Percentiles rank a stretch among this genome's conserved stretches.
Evolutionary conservation across 2,888 invertebrate genomes (phyloP).

Genomic region (Pocota personata): DNA sequence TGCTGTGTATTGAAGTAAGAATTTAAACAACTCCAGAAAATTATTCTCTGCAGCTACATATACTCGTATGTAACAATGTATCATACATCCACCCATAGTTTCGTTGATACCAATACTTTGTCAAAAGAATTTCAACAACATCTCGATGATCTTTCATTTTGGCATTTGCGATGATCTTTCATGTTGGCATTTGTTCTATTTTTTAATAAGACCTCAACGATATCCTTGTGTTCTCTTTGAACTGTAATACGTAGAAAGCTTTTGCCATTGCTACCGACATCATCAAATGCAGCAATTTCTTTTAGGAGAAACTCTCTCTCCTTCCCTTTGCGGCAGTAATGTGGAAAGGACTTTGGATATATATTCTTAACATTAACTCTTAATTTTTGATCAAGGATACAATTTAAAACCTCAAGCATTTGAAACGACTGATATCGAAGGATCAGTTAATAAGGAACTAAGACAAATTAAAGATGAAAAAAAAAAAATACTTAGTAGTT

Average conservation of each 20-base stretch:
- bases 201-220: constrained; percentile 24
- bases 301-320: neutral
- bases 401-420: constrained; percentile 22
- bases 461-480: too few species aligned
- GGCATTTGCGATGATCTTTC: constrained; percentile 47
- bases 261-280: neutral
- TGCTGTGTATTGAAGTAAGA: constrained; percentile 62
- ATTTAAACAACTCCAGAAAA: constrained; percentile 20
- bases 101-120: constrained; percentile 33
- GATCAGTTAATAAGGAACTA: too few species aligned
- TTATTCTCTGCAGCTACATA: constrained; percentile 43
- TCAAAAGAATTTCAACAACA: constrained; percentile 54
- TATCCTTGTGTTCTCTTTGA: neutral
- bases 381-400: constrained; percentile 3
- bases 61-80: constrained; percentile 70
- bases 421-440: too few species aligned
- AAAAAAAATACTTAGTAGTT: too few species aligned
- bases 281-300: neutral
- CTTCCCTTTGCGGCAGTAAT: constrained; percentile 30
- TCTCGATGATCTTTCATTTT: constrained; percentile 36
- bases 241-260: constrained; percentile 17
- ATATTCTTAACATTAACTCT: neutral
- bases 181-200: neutral
- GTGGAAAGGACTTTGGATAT: neutral
- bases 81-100: constrained; percentile 19